Base-by-base conservation (phyloP, 2,888 invertebrate species). In the Cantharis flavilabris region DNA sequence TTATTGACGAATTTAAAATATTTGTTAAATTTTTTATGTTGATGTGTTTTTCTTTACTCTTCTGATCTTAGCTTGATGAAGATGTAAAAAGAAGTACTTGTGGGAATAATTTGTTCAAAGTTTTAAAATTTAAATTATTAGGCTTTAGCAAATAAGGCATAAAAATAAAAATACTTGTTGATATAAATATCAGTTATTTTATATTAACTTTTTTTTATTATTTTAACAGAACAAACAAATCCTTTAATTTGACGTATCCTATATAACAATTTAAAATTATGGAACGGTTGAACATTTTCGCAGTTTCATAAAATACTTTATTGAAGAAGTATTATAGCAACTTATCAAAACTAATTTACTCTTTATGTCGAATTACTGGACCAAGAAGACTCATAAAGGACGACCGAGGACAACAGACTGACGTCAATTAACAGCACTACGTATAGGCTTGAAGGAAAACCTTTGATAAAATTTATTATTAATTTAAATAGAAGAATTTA, bases 331-430 rank as follows among this genome's bases (percentile, higher is more conserved):
- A 67, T 23, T 9, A 14, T n/a, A n/a, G 26, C 20, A 26, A 16
- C 65, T 67, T 67, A 67, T 67, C 20, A 67, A 67, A 67, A 67
- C 63, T 73, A 73, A 76, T 65, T 76, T 70, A 73, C 26, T 71
- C 65, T 49, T 70, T 72, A 72, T 76, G 73, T 71, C 64, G 73
- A 76, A 76, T 76, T 76, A 73, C 65, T 73, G 73, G 65, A 70
- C 70, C 70, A 73, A 67, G 70, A 49, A 70, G 23, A 70, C 64
- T 73, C 73, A 71, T 73, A 76, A 73, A 73, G 72, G 76, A 69
- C 62, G 14, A 63, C 26, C n/a, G 62, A 73, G 70, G 75, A 70
- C 70, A 71, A 75, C 20, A 33, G 65, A 30, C 70, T 73, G 69
- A 63, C 20, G 69, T 70, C 73, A 73, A 69, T 73, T 73, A 73